These are phyloP conservation scores for Anhinga anhinga DNA, from an alignment of 2,113 vertebrate genomes.

Conservation along the genomic window DNA sequence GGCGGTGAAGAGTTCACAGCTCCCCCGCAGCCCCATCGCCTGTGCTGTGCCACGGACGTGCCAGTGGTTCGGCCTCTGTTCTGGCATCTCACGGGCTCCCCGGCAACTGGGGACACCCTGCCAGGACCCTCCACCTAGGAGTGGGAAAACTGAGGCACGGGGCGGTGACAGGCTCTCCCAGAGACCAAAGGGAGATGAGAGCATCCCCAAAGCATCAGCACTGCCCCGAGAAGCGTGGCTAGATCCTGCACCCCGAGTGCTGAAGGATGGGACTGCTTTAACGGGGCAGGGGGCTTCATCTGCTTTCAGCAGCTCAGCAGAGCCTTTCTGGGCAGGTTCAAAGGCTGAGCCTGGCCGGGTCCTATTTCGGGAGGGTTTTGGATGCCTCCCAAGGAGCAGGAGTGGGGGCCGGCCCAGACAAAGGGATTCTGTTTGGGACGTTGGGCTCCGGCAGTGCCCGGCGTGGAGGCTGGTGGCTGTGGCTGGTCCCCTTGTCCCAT, in stretches of 20 bases:
- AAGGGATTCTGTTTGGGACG: not conserved
- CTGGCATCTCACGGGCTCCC: not conserved
- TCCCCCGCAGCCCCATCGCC: not conserved
- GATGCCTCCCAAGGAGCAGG: not conserved
- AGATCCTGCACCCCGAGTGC: rapidly evolving
- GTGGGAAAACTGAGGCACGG: not conserved
- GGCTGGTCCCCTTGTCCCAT: not conserved
- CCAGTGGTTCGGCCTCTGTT: not conserved
- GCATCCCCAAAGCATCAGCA: not conserved
- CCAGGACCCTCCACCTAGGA: not conserved
- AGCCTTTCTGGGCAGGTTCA: not conserved
- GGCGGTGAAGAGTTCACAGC: not conserved
- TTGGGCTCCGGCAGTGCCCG: not conserved
- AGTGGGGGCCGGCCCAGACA: not conserved
- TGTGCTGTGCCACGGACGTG: not conserved
- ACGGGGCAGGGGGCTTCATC: rapidly evolving
- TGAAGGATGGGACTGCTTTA: not conserved
- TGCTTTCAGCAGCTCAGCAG: not conserved
- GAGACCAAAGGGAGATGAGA: not conserved
- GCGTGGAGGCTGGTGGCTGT: not conserved
- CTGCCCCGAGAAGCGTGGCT: rapidly evolving
- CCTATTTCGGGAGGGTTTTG: conserved; percentile 32
- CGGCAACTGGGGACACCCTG: not conserved
- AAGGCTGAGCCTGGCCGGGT: not conserved
- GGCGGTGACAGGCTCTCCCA: not conserved